Evolutionary conservation across 2,888 invertebrate genomes (phyloP).

Genomic region (Synanthedon andrenaeformis): DNA sequence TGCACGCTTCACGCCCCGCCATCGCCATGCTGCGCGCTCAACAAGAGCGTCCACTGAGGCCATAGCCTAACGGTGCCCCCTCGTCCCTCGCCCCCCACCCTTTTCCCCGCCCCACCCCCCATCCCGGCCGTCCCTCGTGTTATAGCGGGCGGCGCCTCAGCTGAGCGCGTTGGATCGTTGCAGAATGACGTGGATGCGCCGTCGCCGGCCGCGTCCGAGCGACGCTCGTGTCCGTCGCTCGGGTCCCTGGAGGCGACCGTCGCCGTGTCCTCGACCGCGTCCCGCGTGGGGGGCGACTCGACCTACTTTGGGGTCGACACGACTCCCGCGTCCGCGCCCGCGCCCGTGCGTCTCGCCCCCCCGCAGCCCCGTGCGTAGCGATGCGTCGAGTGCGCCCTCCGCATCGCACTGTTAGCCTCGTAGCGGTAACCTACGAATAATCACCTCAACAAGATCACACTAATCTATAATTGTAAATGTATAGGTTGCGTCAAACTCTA

Average conservation of each 20-base stretch:
- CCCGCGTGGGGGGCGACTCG: background rate
- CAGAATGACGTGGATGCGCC: constrained; percentile 69
- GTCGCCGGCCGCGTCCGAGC: constrained; percentile 52
- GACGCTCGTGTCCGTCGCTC: constrained; percentile 35
- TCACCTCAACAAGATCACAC: background rate
- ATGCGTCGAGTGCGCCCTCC: constrained; percentile 14
- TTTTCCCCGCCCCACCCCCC: constrained; percentile 6
- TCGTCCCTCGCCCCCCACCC: constrained; percentile 4
- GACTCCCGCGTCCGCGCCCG: constrained; percentile 1
- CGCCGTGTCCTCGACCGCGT: constrained; percentile 11
- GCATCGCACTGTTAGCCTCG: constrained; percentile 2
- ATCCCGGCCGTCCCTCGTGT: constrained; percentile 21
- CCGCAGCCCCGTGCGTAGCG: constrained; percentile 25
- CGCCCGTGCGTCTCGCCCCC: constrained; percentile 6
- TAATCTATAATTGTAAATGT: background rate
- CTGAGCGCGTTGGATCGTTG: constrained; percentile 65
- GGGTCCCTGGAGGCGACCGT: constrained; percentile 22
- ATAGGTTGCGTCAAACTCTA: too few relatives aligned
- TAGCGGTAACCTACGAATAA: background rate
- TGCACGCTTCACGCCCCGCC: too few relatives aligned
- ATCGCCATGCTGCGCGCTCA: too few relatives aligned
- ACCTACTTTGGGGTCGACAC: background rate
- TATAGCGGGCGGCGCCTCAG: constrained; percentile 53
- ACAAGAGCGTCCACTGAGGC: too few relatives aligned
- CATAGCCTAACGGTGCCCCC: too few relatives aligned